Conservation (phyloP, 2,888 invertebrate species). For the Periphyllus acericola region DNA sequence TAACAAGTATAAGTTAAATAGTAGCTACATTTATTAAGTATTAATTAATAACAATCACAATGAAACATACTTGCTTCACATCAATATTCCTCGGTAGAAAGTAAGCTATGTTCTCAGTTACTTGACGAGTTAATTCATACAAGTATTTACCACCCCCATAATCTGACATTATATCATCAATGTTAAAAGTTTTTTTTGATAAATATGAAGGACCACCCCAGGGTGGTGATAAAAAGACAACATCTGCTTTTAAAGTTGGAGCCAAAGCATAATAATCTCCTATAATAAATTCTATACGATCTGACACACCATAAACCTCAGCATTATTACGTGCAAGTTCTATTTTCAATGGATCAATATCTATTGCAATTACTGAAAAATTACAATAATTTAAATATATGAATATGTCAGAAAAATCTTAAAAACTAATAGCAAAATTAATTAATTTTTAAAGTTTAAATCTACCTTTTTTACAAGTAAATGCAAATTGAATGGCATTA, state of each 20-base stretch:
- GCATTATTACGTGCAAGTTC: conserved; percentile 93
- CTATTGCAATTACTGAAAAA: conserved; percentile 87
- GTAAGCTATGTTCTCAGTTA: conserved; percentile 83
- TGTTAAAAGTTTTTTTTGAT: conserved; percentile 75
- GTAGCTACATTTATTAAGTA: not conserved
- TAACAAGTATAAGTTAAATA: not conserved
- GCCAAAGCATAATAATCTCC: conserved; percentile 87
- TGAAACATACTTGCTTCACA: conserved; percentile 76
- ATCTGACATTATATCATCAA: conserved; percentile 72
- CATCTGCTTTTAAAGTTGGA: conserved; percentile 78
- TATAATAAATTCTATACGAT: conserved; percentile 91
- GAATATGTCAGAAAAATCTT: not conserved
- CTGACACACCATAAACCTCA: conserved; percentile 83
- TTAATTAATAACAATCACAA: conserved; percentile 66
- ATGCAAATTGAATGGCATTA: conserved; percentile 96
- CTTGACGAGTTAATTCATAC: conserved; percentile 74
- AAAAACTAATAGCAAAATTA: not conserved
- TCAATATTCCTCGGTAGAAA: conserved; percentile 90
- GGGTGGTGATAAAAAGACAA: conserved; percentile 94
- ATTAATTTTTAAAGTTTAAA: not conserved
- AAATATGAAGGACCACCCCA: conserved; percentile 97
- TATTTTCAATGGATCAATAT: conserved; percentile 92
- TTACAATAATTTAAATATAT: conserved; percentile 22
- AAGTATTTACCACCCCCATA: conserved; percentile 75
- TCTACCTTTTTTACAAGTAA: conserved; percentile 81